Conservation (phyloP, 2,113 vertebrate genomes). For the Albula goreensis region DNA sequence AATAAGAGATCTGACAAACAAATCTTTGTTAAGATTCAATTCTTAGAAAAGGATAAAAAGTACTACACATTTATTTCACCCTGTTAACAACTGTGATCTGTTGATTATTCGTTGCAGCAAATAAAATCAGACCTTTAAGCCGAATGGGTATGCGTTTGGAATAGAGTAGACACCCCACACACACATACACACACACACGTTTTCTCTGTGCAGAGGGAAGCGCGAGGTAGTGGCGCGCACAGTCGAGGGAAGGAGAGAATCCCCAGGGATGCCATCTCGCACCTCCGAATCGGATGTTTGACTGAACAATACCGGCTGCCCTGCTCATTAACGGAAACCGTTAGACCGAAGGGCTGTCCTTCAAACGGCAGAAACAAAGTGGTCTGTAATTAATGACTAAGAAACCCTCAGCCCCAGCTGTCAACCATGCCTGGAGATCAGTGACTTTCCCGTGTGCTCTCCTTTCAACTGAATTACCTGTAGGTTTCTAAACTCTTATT, state of each 20-base stretch:
- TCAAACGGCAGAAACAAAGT: constrained; percentile 16
- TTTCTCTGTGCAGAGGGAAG: neutral
- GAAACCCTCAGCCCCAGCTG: constrained; percentile 22
- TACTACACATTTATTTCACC: too few relatives aligned
- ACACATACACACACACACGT: neutral
- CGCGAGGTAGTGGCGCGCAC: constrained; percentile 32
- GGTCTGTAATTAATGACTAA: constrained; percentile 29
- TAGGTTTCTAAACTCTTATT: too few relatives aligned
- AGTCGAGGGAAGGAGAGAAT: constrained; percentile 20
- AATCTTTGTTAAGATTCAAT: neutral
- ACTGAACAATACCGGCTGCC: constrained; percentile 22
- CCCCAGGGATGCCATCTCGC: constrained; percentile 31
- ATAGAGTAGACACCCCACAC: neutral
- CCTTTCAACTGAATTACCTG: neutral
- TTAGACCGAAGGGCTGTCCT: constrained; percentile 21
- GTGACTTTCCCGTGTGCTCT: neutral
- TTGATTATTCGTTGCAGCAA: neutral
- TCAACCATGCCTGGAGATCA: neutral
- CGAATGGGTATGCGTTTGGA: neutral
- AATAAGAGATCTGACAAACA: neutral
- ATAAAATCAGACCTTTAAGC: neutral
- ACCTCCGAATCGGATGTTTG: constrained; percentile 26
- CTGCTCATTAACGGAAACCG: constrained; percentile 29
- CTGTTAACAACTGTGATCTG: too few relatives aligned
- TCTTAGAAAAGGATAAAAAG: neutral